Conservation (phyloP, 2,797 vertebrate species). For the Chromobotia macracanthus region DNA sequence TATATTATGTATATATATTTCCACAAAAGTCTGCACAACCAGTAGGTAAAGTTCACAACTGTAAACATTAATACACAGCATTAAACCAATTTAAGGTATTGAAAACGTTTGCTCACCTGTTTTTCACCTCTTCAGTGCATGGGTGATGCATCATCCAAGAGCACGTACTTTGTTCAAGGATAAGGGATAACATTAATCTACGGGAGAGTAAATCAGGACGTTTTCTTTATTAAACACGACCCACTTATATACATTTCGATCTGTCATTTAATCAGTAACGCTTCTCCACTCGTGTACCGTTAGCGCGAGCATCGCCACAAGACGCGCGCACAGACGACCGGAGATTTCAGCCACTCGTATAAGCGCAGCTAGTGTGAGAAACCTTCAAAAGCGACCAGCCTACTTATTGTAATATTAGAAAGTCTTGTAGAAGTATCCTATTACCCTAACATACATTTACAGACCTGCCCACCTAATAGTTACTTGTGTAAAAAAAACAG, state of each 20-base stretch:
- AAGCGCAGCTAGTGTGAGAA: slow-evolving; percentile 12
- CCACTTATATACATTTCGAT: not conserved
- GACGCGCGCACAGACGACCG: not conserved
- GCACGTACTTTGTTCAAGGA: not conserved
- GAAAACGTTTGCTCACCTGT: slow-evolving; percentile 37
- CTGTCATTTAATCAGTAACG: too few species aligned
- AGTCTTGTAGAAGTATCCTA: too few species aligned
- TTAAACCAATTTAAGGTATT: not conserved
- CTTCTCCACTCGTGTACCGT: not conserved
- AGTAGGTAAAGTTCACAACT: not conserved
- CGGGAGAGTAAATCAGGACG: not conserved
- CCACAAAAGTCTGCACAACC: not conserved
- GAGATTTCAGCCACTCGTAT: not conserved
- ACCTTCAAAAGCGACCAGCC: slow-evolving; percentile 1
- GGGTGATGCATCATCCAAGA: slow-evolving; percentile 11
- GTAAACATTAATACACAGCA: not conserved
- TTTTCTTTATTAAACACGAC: not conserved
- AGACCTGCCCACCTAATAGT: not conserved
- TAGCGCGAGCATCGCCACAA: not conserved
- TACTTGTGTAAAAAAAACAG: too few species aligned
- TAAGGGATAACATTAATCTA: too few species aligned
- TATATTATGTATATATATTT: too few species aligned
- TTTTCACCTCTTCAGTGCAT: slow-evolving; percentile 45
- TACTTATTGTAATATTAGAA: not conserved
- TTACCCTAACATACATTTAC: not conserved